Base-by-base conservation (phyloP, 2,797 vertebrate species). In the Hozukius guyotensis region DNA sequence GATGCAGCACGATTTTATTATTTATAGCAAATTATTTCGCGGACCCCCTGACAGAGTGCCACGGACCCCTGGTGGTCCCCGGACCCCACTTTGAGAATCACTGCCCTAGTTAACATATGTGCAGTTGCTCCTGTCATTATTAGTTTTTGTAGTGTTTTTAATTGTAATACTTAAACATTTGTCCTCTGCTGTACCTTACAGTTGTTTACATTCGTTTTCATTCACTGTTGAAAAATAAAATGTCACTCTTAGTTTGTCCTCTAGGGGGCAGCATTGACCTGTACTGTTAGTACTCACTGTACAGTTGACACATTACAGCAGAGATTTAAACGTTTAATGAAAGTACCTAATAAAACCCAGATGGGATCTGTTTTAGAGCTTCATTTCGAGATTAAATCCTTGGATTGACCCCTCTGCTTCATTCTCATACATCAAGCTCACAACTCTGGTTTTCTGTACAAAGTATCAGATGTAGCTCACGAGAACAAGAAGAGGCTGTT, bases 191-290 rank as follows among this genome's bases (percentile, higher is more conserved):
- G 24, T 49, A 14, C 63, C 9, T 36, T 14, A 49, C 10, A 2
- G 3, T 65, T 42, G 49, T 20, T 20, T 14, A 52, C 60, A 27
- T 66, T 68, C 13, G 14, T 69, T 71, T 29, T 9, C 11, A 8
- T n/a, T 24, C 42, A 4, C 9, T 18, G 31, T 72, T 46, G 2
- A 75, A 18, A 77, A 57, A 34, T 52, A 18, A 18, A 69, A 34
- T 11, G 9, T 2, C 53, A 42, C 4, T 61, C 25, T 59, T 29
- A 18, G 18, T 84, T 31, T 84, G n/a, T 46, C 72, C 86, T 77
- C 9, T 53, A 90, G 92, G 77, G 82, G 88, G 86, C 77, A 89
- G 83, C 78, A 87, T 67, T 46, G 42, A 20, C 8, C 10, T 80
- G 3, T 24, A 12, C 12, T 64, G 24, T 22, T 55, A 20, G 6